These are phyloP conservation scores for Drosophila guanche DNA, from an alignment of 1,140 invertebrate species.

Conservation along the genomic window DNA sequence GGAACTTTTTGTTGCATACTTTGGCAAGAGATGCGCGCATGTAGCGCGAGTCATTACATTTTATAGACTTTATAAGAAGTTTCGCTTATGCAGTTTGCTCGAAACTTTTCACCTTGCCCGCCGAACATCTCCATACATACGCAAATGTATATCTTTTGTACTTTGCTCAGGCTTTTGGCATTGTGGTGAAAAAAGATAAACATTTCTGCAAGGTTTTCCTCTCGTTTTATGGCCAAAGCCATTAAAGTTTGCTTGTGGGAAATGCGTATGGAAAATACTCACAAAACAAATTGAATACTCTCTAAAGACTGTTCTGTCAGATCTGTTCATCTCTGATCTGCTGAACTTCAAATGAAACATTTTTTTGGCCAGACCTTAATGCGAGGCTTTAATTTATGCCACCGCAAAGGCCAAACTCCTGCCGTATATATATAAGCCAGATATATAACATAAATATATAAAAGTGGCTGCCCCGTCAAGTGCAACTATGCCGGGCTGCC, in stretches of 20 bases:
- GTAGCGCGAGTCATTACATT: slow-evolving; percentile 79
- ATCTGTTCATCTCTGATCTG: not conserved
- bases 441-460: slow-evolving; percentile 20
- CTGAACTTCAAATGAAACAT: slow-evolving; percentile 47
- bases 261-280: not conserved
- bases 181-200: slow-evolving; percentile 46
- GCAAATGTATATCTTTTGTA: slow-evolving; percentile 20
- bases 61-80: slow-evolving; percentile 81
- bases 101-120: slow-evolving; percentile 57
- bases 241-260: slow-evolving; percentile 34
- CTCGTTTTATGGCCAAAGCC: slow-evolving; percentile 21
- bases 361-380: slow-evolving; percentile 9
- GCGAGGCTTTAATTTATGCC: slow-evolving; percentile 54
- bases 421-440: slow-evolving; percentile 24
- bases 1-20: slow-evolving; percentile 75
- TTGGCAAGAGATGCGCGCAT: slow-evolving; percentile 50
- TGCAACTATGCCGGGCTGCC: slow-evolving; percentile 48
- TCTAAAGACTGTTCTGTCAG: too few species aligned
- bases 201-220: slow-evolving; percentile 21
- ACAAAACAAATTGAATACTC: not conserved
- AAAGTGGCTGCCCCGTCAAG: slow-evolving; percentile 47
- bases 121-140: slow-evolving; percentile 11
- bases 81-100: slow-evolving; percentile 72
- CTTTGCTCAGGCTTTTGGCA: slow-evolving; percentile 23
- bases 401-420: slow-evolving; percentile 55